A percentile compares a stretch with the other conserved stretches of the same genome.
These are phyloP conservation scores for Gephyroberyx darwinii DNA, from an alignment of 2,797 vertebrate genomes.

Conservation along the genomic window DNA sequence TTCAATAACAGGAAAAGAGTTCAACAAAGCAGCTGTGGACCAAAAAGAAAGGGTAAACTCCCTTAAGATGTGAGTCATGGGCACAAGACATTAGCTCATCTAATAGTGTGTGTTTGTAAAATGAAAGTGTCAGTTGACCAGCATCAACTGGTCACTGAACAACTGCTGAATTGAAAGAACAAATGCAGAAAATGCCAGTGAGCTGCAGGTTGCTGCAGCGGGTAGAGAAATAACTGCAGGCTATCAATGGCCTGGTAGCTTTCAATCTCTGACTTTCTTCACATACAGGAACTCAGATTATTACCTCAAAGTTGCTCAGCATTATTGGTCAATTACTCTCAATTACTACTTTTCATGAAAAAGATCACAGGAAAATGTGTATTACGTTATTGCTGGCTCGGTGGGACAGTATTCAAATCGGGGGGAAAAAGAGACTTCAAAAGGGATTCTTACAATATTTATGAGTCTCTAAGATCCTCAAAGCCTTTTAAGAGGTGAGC, in stretches of 20 bases:
- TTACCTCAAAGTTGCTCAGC: conserved; percentile 8
- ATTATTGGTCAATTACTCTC: conserved; percentile 35
- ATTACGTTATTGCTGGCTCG: conserved; percentile 39
- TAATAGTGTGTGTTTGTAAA: conserved; percentile 40
- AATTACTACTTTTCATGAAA: conserved; percentile 57
- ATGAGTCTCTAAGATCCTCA: conserved; percentile 68
- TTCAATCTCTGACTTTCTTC: conserved; percentile 17
- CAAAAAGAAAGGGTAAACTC: conserved; percentile 9
- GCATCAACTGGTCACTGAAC: conserved; percentile 24
- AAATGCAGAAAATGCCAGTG: conserved; percentile 24
- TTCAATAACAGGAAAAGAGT: neutral
- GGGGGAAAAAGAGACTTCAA: conserved; percentile 58
- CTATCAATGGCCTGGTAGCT: conserved; percentile 5
- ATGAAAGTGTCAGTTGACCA: conserved; percentile 26
- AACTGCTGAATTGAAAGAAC: conserved; percentile 2
- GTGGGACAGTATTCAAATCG: conserved; percentile 25
- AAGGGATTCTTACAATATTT: conserved; percentile 69
- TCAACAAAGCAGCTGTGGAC: conserved; percentile 3
- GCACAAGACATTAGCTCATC: conserved; percentile 35
- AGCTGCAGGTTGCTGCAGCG: conserved; percentile 14
- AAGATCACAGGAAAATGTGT: conserved; percentile 40
- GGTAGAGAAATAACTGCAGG: conserved; percentile 14
- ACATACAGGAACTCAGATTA: conserved; percentile 23
- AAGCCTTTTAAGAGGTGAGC: conserved; percentile 69
- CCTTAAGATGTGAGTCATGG: conserved; percentile 6